A percentile compares a stretch with the other conserved stretches of the same genome.
These are phyloP conservation scores for Dryobota labecula DNA, from an alignment of 2,888 invertebrate species.

Conservation along the genomic window DNA sequence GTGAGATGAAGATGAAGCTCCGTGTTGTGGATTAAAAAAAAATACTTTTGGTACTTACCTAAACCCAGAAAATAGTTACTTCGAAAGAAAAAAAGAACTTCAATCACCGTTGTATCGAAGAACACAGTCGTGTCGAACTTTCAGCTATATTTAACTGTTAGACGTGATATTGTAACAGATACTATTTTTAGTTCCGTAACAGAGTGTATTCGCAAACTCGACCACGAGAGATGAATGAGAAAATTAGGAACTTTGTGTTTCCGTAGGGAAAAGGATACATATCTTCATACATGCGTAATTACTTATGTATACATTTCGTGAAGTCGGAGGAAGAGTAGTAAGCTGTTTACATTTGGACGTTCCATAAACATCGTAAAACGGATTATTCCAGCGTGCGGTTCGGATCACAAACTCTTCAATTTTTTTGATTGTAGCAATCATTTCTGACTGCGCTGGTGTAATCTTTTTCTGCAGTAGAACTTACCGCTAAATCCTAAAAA, in stretches of 20 bases:
- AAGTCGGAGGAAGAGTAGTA: background rate
- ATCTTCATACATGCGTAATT: conserved; percentile 14
- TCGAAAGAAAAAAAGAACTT: conserved; percentile 10
- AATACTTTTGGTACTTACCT: too few relatives aligned
- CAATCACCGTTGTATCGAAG: conserved; percentile 9
- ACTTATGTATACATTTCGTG: background rate
- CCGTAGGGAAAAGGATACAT: conserved; percentile 3
- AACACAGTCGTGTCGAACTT: conserved; percentile 21
- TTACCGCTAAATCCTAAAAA: background rate
- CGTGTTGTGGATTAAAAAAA: too few relatives aligned
- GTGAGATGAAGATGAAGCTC: too few relatives aligned
- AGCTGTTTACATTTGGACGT: background rate
- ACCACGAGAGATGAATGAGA: conserved; percentile 10
- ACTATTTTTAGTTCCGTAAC: conserved; percentile 25
- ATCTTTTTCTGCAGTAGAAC: background rate
- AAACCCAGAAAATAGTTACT: background rate
- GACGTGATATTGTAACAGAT: conserved; percentile 28
- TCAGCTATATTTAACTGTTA: conserved; percentile 32
- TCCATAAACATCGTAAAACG: background rate
- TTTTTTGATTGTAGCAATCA: background rate
- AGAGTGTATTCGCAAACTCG: conserved; percentile 31
- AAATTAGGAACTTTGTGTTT: conserved; percentile 6
- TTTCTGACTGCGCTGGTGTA: background rate
- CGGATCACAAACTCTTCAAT: background rate
- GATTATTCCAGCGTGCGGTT: background rate